Conservation (phyloP, 2,113 vertebrate species). For the Ochotona curzoniae region DNA sequence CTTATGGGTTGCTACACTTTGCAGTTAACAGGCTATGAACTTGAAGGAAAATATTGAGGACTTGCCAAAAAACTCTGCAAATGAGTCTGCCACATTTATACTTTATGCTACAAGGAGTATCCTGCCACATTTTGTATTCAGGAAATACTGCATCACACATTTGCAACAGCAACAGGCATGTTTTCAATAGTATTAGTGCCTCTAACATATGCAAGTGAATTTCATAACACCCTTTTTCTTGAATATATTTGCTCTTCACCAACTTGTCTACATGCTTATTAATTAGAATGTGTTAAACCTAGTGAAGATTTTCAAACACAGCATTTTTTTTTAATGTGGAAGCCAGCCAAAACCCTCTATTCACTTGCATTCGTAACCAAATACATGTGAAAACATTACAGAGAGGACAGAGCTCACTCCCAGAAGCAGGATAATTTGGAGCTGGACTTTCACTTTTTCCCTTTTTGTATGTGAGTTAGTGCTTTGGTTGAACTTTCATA, state of each 20-base stretch:
- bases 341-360: neutral
- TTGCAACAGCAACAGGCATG: conserved; percentile 64
- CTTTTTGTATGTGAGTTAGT: neutral
- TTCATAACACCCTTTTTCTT: neutral
- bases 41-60: conserved; percentile 70
- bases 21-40: conserved; percentile 56
- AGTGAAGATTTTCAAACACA: conserved; percentile 30
- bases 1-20: conserved; percentile 66
- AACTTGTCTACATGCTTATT: neutral
- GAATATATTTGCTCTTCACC: conserved; percentile 38
- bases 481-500: neutral
- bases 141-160: conserved; percentile 70
- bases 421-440: rapidly evolving
- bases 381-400: neutral
- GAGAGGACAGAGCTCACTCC: neutral
- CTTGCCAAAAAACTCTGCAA: conserved; percentile 62
- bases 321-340: neutral
- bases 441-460: neutral
- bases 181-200: conserved; percentile 76
- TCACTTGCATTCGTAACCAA: neutral
- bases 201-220: conserved; percentile 70
- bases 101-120: conserved; percentile 37
- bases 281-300: conserved; percentile 1
- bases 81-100: conserved; percentile 68
- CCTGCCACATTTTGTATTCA: conserved; percentile 66